phyloP scores from a whole-genome alignment of 2,113 vertebrate genomes.

The Oostethus manadensis region DNA sequence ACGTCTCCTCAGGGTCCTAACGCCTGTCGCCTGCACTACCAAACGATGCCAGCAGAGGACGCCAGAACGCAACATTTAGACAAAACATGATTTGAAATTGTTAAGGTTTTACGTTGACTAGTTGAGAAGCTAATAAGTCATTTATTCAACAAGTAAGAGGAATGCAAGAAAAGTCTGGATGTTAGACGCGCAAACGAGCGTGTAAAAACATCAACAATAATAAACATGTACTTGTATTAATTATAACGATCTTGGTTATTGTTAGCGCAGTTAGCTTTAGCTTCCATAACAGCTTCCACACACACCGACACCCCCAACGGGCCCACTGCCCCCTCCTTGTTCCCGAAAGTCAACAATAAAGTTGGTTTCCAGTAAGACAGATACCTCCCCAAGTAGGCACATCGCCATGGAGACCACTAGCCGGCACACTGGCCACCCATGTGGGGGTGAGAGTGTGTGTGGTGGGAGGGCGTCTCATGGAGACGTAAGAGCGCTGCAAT shows the following conservation, averaged over 20 bases:
- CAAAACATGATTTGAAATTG: background rate
- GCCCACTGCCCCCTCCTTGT: slow-evolving; percentile 33
- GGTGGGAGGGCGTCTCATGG: background rate
- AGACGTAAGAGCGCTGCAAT: slow-evolving; percentile 10
- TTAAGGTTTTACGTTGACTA: too few relatives aligned
- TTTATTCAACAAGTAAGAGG: too few relatives aligned
- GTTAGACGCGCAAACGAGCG: too few relatives aligned
- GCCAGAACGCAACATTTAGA: slow-evolving; percentile 4
- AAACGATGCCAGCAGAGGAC: slow-evolving; percentile 13
- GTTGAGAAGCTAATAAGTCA: too few relatives aligned
- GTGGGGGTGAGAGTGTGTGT: background rate
- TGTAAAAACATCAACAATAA: too few relatives aligned
- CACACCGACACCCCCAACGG: background rate
- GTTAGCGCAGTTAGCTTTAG: background rate
- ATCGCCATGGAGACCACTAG: slow-evolving; percentile 67
- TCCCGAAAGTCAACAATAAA: slow-evolving; percentile 75
- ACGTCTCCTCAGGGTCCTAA: background rate
- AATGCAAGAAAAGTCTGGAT: too few relatives aligned
- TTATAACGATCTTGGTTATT: too few relatives aligned
- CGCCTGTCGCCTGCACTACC: background rate
- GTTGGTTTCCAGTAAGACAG: slow-evolving; percentile 72
- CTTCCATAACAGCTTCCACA: background rate
- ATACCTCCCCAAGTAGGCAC: slow-evolving; percentile 63
- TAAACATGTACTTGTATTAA: too few relatives aligned
- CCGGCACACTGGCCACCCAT: slow-evolving; percentile 44